phyloP scores from a whole-genome alignment of 1,140 invertebrate genomes.

The Calephelis nemesis region DNA sequence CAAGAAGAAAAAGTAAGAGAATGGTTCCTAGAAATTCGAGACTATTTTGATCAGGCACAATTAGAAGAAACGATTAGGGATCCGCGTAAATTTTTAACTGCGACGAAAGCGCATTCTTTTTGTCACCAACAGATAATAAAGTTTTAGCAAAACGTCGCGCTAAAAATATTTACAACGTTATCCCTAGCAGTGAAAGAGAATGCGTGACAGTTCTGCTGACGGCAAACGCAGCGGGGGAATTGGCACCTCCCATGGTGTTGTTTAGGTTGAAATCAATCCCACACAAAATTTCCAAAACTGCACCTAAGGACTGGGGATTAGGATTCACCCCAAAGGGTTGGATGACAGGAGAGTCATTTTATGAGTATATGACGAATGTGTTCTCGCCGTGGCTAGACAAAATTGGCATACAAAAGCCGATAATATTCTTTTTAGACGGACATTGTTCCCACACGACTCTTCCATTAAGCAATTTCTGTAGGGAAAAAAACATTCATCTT shows the following conservation, averaged over 20 bases:
- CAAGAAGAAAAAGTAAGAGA: conserved; percentile 8
- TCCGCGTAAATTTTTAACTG: conserved; percentile 28
- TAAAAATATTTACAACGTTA: conserved; percentile 33
- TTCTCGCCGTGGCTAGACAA: conserved; percentile 3
- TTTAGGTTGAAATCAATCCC: conserved; percentile 3
- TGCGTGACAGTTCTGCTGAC: conserved; percentile 35
- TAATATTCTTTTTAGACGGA: conserved; percentile 6
- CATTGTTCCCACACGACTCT: not conserved
- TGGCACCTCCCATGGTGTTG: conserved; percentile 1
- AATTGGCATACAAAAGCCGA: conserved; percentile 2
- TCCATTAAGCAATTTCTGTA: conserved; percentile 1
- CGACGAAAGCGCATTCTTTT: conserved; percentile 35
- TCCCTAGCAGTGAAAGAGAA: conserved; percentile 37
- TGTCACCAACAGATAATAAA: conserved; percentile 34
- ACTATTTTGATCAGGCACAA: conserved; percentile 1
- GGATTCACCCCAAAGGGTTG: conserved; percentile 1
- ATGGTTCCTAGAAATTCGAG: conserved; percentile 5
- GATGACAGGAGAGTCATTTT: not conserved
- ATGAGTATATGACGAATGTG: conserved; percentile 6
- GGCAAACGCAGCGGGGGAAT: conserved; percentile 17
- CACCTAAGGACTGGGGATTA: conserved; percentile 3
- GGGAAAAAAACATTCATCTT: conserved; percentile 1
- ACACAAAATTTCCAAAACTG: conserved; percentile 3
- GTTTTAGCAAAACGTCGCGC: conserved; percentile 32
- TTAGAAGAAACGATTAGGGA: conserved; percentile 20